Conservation (phyloP, 2,113 vertebrate species). For the Dermatemys mawii region DNA sequence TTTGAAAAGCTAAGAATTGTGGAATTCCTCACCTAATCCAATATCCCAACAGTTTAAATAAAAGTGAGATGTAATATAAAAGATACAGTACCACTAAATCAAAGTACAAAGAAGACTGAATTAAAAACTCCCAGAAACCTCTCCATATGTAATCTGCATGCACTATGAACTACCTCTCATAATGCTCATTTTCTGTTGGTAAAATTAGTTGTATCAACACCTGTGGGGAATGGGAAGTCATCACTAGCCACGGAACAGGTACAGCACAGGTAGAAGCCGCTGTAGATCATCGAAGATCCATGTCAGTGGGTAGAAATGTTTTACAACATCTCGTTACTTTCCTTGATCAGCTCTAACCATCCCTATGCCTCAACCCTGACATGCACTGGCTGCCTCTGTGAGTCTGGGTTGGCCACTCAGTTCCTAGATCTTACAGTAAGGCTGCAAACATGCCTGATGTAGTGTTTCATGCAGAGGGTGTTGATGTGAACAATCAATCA, state of each 20-base stretch:
- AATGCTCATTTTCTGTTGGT: fast-evolving
- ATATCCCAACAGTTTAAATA: conserved; percentile 76
- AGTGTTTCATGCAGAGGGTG: background rate
- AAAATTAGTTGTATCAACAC: background rate
- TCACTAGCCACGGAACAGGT: background rate
- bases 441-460: background rate
- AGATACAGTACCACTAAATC: conserved; percentile 30
- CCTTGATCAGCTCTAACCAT: background rate
- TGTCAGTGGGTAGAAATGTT: background rate
- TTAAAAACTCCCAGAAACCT: conserved; percentile 42
- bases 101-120: background rate
- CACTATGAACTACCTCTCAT: fast-evolving
- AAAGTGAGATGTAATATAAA: conserved; percentile 34
- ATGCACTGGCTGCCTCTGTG: background rate
- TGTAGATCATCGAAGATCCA: background rate
- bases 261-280: background rate
- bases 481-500: background rate
- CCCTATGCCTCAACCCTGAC: background rate
- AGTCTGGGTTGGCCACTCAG: background rate
- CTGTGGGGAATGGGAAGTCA: background rate
- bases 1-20: conserved; percentile 75
- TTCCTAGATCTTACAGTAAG: background rate
- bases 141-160: background rate
- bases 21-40: conserved; percentile 79
- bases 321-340: background rate